Percentiles rank a stretch among this genome's conserved stretches.
These are phyloP conservation scores for Palloptera scutellata DNA, from an alignment of 2,888 invertebrate species.

Conservation along the genomic window DNA sequence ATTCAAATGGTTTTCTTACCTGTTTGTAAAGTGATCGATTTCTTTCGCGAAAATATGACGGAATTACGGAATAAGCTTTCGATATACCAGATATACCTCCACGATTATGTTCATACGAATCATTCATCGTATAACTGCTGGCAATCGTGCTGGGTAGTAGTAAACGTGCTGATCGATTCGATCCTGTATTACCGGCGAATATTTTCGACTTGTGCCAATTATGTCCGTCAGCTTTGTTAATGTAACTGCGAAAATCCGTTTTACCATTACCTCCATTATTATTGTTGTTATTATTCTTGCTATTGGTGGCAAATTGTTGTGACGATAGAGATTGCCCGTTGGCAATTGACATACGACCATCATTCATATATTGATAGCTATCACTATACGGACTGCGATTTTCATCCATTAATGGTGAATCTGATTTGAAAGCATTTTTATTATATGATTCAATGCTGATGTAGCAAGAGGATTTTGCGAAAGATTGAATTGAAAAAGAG, in stretches of 20 bases:
- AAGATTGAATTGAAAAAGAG: too few species aligned
- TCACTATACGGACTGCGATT: conserved; percentile 53
- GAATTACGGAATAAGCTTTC: conserved; percentile 48
- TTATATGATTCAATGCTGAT: conserved; percentile 27
- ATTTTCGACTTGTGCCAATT: conserved; percentile 10
- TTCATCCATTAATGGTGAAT: conserved; percentile 51
- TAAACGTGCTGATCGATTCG: conserved; percentile 37
- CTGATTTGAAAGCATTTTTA: conserved; percentile 39
- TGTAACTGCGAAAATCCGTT: conserved; percentile 25
- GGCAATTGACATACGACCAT: conserved; percentile 42
- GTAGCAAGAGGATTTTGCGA: too few species aligned
- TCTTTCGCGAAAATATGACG: conserved; percentile 59
- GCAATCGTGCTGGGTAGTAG: conserved; percentile 38
- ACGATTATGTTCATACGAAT: conserved; percentile 12
- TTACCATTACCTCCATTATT: conserved; percentile 29
- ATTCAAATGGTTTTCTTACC: conserved; percentile 41
- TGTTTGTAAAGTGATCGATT: conserved; percentile 57
- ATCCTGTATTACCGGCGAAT: conserved; percentile 36
- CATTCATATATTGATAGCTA: conserved; percentile 40
- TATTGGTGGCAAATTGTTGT: neutral
- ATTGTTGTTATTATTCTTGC: conserved; percentile 16
- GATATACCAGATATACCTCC: conserved; percentile 41
- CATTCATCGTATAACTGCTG: conserved; percentile 9
- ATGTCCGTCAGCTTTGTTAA: neutral
- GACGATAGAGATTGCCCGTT: conserved; percentile 36